Evolutionary conservation across 1,140 invertebrate species (phyloP).

Genomic region (Drosophila teissieri): DNA sequence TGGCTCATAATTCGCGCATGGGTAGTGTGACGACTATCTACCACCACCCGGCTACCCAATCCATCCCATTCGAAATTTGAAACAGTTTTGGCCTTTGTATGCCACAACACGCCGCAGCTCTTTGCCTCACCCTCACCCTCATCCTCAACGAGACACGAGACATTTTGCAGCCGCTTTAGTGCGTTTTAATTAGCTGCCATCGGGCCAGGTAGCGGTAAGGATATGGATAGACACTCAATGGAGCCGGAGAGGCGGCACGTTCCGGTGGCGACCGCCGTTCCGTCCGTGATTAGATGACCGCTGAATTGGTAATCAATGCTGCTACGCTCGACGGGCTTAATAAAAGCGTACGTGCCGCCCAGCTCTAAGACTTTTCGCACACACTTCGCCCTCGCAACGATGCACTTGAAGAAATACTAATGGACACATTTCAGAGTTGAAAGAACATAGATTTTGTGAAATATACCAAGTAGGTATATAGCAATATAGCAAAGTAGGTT

Average conservation of each 20-base stretch:
- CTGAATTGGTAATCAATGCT: constrained; percentile 82
- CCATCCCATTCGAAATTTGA: neutral
- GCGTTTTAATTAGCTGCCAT: constrained; percentile 77
- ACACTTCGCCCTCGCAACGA: constrained; percentile 41
- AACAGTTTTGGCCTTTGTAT: constrained; percentile 11
- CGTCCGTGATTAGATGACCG: constrained; percentile 77
- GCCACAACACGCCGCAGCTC: constrained; percentile 2
- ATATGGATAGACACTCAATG: neutral
- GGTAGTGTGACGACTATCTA: constrained; percentile 26
- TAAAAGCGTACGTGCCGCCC: constrained; percentile 76
- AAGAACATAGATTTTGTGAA: no score
- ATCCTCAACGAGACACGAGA: neutral
- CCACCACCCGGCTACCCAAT: neutral
- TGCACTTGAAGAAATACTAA: neutral
- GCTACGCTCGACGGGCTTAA: constrained; percentile 61
- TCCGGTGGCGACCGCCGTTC: constrained; percentile 15
- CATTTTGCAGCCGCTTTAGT: constrained; percentile 60
- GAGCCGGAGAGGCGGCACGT: constrained; percentile 48
- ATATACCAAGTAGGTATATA: no score
- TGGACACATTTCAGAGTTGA: no score
- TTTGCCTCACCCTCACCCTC: neutral
- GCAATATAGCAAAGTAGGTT: no score
- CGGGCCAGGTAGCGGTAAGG: constrained; percentile 8
- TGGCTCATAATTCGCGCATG: constrained; percentile 74
- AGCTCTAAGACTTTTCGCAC: constrained; percentile 71